Percentiles rank a stretch among this genome's conserved stretches.
Evolutionary conservation across 1,140 invertebrate genomes (phyloP).

Genomic region (Dendroctonus ponderosae): DNA sequence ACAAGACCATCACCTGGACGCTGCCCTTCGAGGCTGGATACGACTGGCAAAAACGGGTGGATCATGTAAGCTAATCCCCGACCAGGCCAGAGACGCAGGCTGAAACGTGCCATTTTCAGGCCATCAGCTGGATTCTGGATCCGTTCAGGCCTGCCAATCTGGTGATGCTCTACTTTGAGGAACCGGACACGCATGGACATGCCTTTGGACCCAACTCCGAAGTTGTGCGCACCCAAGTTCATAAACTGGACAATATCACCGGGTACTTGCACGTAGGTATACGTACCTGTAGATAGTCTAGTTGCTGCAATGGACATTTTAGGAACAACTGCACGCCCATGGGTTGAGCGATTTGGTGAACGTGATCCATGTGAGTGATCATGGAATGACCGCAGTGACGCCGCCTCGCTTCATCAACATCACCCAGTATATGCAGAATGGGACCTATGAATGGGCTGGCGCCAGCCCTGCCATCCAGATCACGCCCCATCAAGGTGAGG

Average conservation of each 20-base stretch:
- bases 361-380: constrained; percentile 71
- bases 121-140: constrained; percentile 67
- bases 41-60: constrained; percentile 58
- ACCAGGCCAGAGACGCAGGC: too few species aligned
- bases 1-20: constrained; percentile 49
- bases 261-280: constrained; percentile 51
- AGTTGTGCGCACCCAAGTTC: constrained; percentile 51
- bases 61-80: constrained; percentile 47
- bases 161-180: constrained; percentile 70
- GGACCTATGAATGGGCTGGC: constrained; percentile 53
- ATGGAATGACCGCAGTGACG: constrained; percentile 65
- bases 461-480: constrained; percentile 56
- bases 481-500: constrained; percentile 55
- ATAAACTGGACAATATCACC: constrained; percentile 58
- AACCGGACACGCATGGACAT: constrained; percentile 66
- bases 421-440: constrained; percentile 55
- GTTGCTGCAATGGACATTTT: constrained; percentile 42
- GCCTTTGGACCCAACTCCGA: constrained; percentile 51
- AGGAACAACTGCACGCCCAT: constrained; percentile 55
- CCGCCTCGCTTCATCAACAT: constrained; percentile 60
- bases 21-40: constrained; percentile 48
- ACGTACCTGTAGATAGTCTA: not conserved
- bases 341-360: constrained; percentile 60
- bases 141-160: constrained; percentile 59
- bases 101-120: constrained; percentile 37